phyloP scores from a whole-genome alignment of 2,113 vertebrate genomes.

The Oncorhynchus keta region DNA sequence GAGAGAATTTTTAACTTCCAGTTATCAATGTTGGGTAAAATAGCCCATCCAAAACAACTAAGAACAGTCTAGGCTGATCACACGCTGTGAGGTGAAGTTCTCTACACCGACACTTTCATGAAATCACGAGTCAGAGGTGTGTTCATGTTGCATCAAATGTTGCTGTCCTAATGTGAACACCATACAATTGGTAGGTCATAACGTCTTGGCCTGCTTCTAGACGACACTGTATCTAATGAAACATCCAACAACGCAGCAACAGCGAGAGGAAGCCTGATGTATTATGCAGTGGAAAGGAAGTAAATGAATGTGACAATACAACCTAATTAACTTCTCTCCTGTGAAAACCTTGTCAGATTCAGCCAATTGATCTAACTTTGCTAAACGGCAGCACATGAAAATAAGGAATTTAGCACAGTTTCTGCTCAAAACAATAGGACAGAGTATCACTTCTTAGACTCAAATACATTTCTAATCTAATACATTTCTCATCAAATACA shows the following conservation, averaged over 20 bases:
- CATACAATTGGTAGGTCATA: not conserved
- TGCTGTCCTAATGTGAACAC: too few relatives aligned
- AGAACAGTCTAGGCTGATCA: too few relatives aligned
- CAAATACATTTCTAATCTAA: slow-evolving; percentile 45
- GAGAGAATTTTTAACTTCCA: too few relatives aligned
- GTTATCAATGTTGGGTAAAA: too few relatives aligned
- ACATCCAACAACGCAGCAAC: slow-evolving; percentile 2
- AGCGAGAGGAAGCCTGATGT: not conserved
- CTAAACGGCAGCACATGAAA: slow-evolving; percentile 34
- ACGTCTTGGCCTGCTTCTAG: slow-evolving; percentile 21
- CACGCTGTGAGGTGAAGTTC: too few relatives aligned
- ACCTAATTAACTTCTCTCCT: slow-evolving; percentile 47
- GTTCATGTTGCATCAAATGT: too few relatives aligned
- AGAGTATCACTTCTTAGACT: not conserved
- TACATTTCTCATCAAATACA: slow-evolving; percentile 43
- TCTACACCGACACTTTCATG: too few relatives aligned
- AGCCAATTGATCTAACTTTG: slow-evolving; percentile 56
- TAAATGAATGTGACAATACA: slow-evolving; percentile 38
- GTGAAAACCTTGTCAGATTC: slow-evolving; percentile 48
- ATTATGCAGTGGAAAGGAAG: slow-evolving; percentile 22
- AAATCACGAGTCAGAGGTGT: too few relatives aligned
- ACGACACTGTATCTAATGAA: slow-evolving; percentile 23
- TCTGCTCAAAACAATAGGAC: slow-evolving; percentile 20
- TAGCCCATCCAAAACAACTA: too few relatives aligned
- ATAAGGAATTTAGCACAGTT: slow-evolving; percentile 15